Percentiles rank a stretch among this genome's conserved stretches.
phyloP scores from a whole-genome alignment of 2,113 vertebrate species.

The Notothenia coriiceps region DNA sequence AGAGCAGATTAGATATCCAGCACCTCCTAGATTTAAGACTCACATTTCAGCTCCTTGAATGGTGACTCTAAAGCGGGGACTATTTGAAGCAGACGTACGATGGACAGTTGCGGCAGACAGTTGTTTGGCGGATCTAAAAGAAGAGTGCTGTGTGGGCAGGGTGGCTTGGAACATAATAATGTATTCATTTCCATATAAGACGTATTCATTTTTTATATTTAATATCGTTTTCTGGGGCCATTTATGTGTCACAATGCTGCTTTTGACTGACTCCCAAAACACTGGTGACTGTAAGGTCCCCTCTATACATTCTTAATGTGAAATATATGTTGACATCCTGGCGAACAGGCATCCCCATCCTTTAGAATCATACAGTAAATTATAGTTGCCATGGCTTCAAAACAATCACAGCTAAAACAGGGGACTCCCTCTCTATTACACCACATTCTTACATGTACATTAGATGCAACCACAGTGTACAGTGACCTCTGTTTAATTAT shows the following conservation, averaged over 20 bases:
- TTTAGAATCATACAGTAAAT: neutral
- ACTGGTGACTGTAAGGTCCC: too few species aligned
- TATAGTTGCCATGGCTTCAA: slow-evolving; percentile 23
- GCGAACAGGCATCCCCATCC: neutral
- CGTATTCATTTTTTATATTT: neutral
- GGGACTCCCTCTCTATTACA: slow-evolving; percentile 23
- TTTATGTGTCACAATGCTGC: neutral
- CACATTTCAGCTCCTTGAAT: slow-evolving; percentile 66
- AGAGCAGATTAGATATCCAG: slow-evolving; percentile 32
- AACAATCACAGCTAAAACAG: slow-evolving; percentile 4
- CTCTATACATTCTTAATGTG: too few species aligned
- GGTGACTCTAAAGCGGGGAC: slow-evolving; percentile 35
- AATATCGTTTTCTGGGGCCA: neutral
- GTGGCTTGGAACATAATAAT: neutral
- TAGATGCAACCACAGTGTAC: neutral
- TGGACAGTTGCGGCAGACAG: slow-evolving; percentile 31
- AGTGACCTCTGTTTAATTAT: slow-evolving; percentile 59
- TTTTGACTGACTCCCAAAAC: neutral
- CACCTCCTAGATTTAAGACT: slow-evolving; percentile 46
- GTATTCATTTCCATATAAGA: neutral
- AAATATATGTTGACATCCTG: too few species aligned
- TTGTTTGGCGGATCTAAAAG: slow-evolving; percentile 13
- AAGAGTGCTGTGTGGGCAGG: slow-evolving; percentile 34
- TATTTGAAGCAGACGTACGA: slow-evolving; percentile 43
- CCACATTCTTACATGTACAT: slow-evolving; percentile 1